Percentiles rank a stretch among this genome's conserved stretches.
phyloP scores from a whole-genome alignment of 1,140 invertebrate species.

The Bombyx mandarina region DNA sequence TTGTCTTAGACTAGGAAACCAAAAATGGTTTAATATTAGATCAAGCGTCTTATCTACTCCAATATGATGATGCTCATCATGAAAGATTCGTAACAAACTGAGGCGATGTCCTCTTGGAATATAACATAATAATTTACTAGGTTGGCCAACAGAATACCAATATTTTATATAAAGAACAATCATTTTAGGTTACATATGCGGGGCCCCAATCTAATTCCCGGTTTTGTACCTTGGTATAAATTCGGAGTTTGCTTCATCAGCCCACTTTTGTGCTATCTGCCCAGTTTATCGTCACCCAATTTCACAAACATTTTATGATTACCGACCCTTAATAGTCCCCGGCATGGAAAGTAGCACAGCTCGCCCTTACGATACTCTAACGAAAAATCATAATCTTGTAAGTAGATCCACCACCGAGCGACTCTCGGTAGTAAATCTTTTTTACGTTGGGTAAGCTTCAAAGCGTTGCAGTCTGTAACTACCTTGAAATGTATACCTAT shows the following conservation, averaged over 20 bases:
- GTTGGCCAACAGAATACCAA: constrained; percentile 5
- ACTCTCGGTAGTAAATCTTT: constrained; percentile 33
- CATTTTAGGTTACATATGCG: constrained; percentile 6
- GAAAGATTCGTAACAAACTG: constrained; percentile 20
- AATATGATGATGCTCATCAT: constrained; percentile 24
- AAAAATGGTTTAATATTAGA: constrained; percentile 11
- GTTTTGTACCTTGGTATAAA: constrained; percentile 5
- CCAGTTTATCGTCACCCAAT: constrained; percentile 5
- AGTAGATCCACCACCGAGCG: constrained; percentile 35
- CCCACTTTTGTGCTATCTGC: constrained; percentile 10
- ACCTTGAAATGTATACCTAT: constrained; percentile 41
- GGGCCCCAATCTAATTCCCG: constrained; percentile 6
- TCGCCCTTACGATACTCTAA: constrained; percentile 39
- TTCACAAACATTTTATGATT: constrained; percentile 9
- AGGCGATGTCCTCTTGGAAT: constrained; percentile 13
- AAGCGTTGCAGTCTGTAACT: constrained; percentile 46
- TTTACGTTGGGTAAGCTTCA: constrained; percentile 29
- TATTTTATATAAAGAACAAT: constrained; percentile 9
- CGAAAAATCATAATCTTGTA: constrained; percentile 36
- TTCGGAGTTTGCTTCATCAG: constrained; percentile 5
- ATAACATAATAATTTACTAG: constrained; percentile 9
- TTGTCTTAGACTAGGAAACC: no score
- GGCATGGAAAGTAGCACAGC: constrained; percentile 25
- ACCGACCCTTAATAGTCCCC: constrained; percentile 36
- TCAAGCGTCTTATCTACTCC: constrained; percentile 17